A percentile compares a stretch with the other conserved stretches of the same genome.
Evolutionary conservation across 64 coral and sea anemone genomes (phyloP).

Genomic region (Montipora capricornis): DNA sequence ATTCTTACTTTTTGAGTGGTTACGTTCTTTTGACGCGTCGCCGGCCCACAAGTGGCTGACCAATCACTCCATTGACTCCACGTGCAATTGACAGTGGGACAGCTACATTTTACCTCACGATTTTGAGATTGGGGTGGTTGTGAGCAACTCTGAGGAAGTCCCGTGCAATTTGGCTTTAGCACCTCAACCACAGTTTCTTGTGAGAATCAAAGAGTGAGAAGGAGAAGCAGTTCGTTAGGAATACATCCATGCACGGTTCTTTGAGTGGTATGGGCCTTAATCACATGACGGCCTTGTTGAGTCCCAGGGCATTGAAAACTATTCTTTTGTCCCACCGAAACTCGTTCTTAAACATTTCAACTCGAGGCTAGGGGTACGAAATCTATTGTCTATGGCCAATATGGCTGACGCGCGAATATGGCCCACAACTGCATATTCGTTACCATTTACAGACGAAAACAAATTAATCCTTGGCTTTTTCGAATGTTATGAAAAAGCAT

Average conservation of each 20-base stretch:
- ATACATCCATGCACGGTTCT: not conserved
- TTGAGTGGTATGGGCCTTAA: too few species aligned
- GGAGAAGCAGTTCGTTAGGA: not conserved
- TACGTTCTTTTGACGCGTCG: slow-evolving; percentile 39
- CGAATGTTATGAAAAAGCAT: too few species aligned
- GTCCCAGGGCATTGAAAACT: too few species aligned
- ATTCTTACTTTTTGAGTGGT: slow-evolving; percentile 18
- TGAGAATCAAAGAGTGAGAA: not conserved
- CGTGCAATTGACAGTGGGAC: slow-evolving; percentile 69
- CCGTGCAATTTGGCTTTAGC: slow-evolving; percentile 45
- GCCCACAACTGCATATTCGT: too few species aligned
- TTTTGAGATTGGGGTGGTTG: slow-evolving; percentile 62
- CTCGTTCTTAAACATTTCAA: too few species aligned
- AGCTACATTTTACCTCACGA: slow-evolving; percentile 59
- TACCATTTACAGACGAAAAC: too few species aligned
- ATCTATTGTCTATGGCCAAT: too few species aligned
- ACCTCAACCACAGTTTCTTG: slow-evolving; percentile 38
- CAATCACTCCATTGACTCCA: slow-evolving; percentile 71
- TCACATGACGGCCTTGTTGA: too few species aligned
- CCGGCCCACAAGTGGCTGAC: slow-evolving; percentile 71
- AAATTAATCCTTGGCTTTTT: too few species aligned
- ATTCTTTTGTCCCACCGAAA: too few species aligned
- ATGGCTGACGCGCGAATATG: too few species aligned
- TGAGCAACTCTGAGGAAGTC: slow-evolving; percentile 64
- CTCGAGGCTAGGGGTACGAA: too few species aligned